These are phyloP conservation scores for Eupristina koningsbergeri DNA, from an alignment of 1,140 invertebrate genomes.

Conservation along the genomic window DNA sequence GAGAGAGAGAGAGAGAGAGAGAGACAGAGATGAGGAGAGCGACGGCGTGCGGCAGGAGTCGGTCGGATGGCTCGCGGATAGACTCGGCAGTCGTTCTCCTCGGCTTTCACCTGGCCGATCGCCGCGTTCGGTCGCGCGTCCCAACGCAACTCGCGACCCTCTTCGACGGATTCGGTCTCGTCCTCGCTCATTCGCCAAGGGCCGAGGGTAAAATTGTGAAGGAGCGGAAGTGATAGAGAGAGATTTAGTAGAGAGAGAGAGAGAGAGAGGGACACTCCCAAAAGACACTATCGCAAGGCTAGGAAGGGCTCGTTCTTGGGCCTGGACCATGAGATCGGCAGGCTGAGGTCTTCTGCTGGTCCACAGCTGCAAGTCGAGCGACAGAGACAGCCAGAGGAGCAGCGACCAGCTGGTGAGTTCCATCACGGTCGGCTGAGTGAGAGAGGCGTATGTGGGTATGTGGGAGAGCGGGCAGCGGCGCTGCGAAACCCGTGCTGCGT, in stretches of 20 bases:
- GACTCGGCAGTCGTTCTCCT: slow-evolving; percentile 56
- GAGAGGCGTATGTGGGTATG: not conserved
- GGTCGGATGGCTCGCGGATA: slow-evolving; percentile 2
- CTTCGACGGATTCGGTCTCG: not conserved
- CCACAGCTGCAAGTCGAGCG: not conserved
- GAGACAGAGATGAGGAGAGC: not conserved
- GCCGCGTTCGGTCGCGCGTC: slow-evolving; percentile 46
- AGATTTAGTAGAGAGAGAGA: not conserved
- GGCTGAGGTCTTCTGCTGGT: slow-evolving; percentile 18
- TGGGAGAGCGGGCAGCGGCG: not conserved
- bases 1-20: slow-evolving; percentile 11
- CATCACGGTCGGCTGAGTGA: not conserved
- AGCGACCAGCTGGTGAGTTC: slow-evolving; percentile 47
- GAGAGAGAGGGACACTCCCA: no score
- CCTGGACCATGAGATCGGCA: slow-evolving; percentile 28
- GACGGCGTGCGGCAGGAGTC: slow-evolving; percentile 18
- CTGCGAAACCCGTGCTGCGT: not conserved
- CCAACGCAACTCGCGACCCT: slow-evolving; percentile 2
- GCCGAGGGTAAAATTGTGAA: not conserved
- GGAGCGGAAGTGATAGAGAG: no score
- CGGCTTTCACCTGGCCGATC: slow-evolving; percentile 62
- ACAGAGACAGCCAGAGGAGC: slow-evolving; percentile 9
- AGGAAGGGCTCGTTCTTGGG: not conserved
- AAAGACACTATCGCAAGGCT: not conserved
- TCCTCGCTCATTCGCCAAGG: not conserved